Conservation (phyloP, 2,888 invertebrate genomes). For the Ichneumoninae sp. region DNA sequence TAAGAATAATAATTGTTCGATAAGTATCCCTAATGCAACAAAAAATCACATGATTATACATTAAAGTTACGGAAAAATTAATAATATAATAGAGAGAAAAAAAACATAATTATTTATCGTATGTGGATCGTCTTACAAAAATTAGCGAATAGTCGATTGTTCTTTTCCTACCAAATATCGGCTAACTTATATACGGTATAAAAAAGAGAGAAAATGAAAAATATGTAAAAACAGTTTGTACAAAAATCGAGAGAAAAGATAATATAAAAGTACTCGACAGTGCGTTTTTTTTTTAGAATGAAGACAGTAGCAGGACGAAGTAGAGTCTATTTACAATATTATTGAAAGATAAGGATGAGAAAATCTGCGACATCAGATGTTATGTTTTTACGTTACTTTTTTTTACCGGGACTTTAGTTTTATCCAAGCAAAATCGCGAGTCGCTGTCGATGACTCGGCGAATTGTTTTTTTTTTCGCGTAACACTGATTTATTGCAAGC, state of each 20-base stretch:
- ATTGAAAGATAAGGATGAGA: slow-evolving; percentile 54
- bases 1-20: slow-evolving; percentile 65
- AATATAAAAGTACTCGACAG: slow-evolving; percentile 78
- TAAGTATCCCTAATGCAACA: slow-evolving; percentile 73
- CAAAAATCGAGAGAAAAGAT: slow-evolving; percentile 82
- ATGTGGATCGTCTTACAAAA: slow-evolving; percentile 75
- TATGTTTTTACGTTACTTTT: neutral
- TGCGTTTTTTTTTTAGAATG: slow-evolving; percentile 66
- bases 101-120: slow-evolving; percentile 78
- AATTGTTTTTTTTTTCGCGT: slow-evolving; percentile 35
- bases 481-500: slow-evolving; percentile 71
- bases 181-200: slow-evolving; percentile 76
- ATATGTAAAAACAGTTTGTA: slow-evolving; percentile 84
- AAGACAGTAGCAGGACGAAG: slow-evolving; percentile 73
- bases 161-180: slow-evolving; percentile 67
- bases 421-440: slow-evolving; percentile 38
- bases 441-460: slow-evolving; percentile 44
- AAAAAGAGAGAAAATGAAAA: slow-evolving; percentile 67
- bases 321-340: slow-evolving; percentile 60
- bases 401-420: neutral
- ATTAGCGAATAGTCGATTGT: slow-evolving; percentile 69
- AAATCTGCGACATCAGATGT: slow-evolving; percentile 9
- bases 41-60: slow-evolving; percentile 73
- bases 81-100: slow-evolving; percentile 72
- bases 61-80: slow-evolving; percentile 61